These are phyloP conservation scores for Limanda limanda DNA, from an alignment of 2,113 vertebrate species.

Conservation along the genomic window DNA sequence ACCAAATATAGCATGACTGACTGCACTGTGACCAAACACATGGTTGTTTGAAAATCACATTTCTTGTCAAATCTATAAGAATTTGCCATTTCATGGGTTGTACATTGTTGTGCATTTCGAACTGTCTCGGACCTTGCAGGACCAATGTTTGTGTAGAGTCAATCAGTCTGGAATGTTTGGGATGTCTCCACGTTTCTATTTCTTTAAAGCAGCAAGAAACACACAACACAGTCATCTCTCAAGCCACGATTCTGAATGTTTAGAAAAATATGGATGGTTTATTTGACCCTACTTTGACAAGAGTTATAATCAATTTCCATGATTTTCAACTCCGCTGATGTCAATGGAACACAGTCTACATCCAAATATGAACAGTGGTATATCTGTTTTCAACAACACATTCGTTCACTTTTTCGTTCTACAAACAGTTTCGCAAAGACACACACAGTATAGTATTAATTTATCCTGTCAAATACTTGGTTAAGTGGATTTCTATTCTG, in stretches of 20 bases:
- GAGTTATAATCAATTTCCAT: constrained; percentile 73
- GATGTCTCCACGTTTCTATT: too few relatives aligned
- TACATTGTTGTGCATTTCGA: too few relatives aligned
- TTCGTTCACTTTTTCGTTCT: constrained; percentile 74
- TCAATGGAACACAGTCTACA: constrained; percentile 82
- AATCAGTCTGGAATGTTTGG: too few relatives aligned
- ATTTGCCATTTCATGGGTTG: too few relatives aligned
- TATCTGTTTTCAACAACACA: constrained; percentile 73
- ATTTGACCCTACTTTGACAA: constrained; percentile 83
- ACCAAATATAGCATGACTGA: too few relatives aligned
- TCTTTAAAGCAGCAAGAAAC: constrained; percentile 7
- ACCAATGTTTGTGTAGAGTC: too few relatives aligned
- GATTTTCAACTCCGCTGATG: constrained; percentile 67
- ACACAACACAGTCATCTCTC: constrained; percentile 40
- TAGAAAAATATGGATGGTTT: constrained; percentile 86
- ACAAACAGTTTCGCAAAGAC: constrained; percentile 79
- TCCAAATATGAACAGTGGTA: constrained; percentile 80
- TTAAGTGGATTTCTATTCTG: constrained; percentile 83
- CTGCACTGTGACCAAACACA: too few relatives aligned
- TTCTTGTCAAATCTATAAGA: too few relatives aligned
- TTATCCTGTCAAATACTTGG: constrained; percentile 77
- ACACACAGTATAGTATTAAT: constrained; percentile 78
- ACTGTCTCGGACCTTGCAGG: too few relatives aligned
- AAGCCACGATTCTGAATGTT: constrained; percentile 57
- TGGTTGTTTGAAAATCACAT: too few relatives aligned